phyloP scores from a whole-genome alignment of 2,797 vertebrate genomes.

The Chromis chromis region DNA sequence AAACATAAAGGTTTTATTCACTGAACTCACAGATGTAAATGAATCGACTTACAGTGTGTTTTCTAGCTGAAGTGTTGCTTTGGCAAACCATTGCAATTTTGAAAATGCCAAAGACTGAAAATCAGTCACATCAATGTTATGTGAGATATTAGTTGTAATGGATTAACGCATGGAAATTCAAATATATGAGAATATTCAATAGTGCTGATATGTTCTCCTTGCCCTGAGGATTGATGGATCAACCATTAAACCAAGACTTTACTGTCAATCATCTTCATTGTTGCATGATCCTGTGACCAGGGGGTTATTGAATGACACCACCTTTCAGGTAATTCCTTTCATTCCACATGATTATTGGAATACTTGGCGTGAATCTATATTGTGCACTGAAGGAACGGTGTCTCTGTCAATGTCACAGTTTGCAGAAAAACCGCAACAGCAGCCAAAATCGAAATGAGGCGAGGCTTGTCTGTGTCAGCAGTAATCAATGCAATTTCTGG shows the following conservation, averaged over 20 bases:
- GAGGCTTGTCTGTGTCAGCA: neutral
- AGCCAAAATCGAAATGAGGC: constrained; percentile 43
- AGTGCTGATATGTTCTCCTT: neutral
- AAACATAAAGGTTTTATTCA: neutral
- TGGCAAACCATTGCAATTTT: neutral
- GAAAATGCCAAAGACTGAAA: constrained; percentile 5
- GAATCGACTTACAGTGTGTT: neutral
- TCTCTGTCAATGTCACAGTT: constrained; percentile 50
- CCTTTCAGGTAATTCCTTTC: constrained; percentile 1
- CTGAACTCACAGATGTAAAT: neutral
- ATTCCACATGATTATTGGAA: neutral
- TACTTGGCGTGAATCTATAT: constrained; percentile 23
- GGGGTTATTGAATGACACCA: constrained; percentile 35
- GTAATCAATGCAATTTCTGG: constrained; percentile 37
- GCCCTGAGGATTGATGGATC: constrained; percentile 22
- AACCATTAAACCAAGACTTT: neutral
- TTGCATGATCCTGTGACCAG: neutral
- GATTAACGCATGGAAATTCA: neutral
- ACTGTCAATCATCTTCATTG: constrained; percentile 34
- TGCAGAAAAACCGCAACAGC: constrained; percentile 28
- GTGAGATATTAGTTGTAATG: constrained; percentile 13
- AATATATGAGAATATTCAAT: no score
- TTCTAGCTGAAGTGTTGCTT: neutral
- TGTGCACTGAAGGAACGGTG: constrained; percentile 31
- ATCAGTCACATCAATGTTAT: neutral